A percentile compares a stretch with the other conserved stretches of the same genome.
phyloP scores from a whole-genome alignment of 2,888 invertebrate genomes.

The Rhorus exstirpatorius region DNA sequence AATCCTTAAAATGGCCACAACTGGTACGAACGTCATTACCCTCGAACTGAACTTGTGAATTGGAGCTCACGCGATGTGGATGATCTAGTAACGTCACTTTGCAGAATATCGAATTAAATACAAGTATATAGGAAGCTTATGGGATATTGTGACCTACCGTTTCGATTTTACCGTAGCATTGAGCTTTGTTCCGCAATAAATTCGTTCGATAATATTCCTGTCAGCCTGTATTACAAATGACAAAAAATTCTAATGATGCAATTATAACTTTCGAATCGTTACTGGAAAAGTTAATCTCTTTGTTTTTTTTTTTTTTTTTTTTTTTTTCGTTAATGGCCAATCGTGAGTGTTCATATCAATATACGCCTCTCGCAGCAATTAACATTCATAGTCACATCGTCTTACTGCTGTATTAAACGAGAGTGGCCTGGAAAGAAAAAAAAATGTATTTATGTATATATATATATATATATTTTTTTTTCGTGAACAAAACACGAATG shows the following conservation, averaged over 20 bases:
- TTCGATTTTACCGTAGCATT: not conserved
- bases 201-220: constrained; percentile 4
- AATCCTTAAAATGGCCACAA: no score
- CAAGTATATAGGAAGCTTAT: no score
- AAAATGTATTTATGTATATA: not conserved
- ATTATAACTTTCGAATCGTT: constrained; percentile 13
- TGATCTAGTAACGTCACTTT: no score
- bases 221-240: not conserved
- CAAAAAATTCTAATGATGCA: not conserved
- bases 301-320: not conserved
- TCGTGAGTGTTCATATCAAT: not conserved
- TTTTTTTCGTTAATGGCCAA: not conserved
- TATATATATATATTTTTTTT: not conserved
- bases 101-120: no score
- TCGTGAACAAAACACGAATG: not conserved
- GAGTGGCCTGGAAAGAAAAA: not conserved
- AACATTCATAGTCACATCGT: not conserved
- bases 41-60: no score
- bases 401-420: not conserved
- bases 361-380: not conserved
- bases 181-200: not conserved
- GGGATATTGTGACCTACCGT: no score
- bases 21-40: no score
- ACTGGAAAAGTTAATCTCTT: not conserved
- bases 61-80: no score